phyloP scores from a whole-genome alignment of 2,888 invertebrate species.

The Nomada flava region DNA sequence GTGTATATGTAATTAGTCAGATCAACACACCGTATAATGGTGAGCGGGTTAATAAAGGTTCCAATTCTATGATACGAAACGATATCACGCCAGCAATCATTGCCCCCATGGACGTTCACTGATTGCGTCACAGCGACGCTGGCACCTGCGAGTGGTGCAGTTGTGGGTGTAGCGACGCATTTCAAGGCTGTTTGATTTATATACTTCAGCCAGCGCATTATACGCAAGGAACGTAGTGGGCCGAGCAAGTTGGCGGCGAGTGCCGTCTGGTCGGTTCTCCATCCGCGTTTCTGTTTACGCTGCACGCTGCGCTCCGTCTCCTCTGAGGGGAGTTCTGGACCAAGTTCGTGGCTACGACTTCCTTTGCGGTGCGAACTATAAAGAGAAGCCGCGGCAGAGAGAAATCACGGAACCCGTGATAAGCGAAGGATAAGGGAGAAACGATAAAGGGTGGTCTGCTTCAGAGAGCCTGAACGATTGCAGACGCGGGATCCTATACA shows the following conservation, averaged over 20 bases:
- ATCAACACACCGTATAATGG: too few species aligned
- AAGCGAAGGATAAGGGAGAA: conserved; percentile 29
- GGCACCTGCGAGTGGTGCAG: neutral
- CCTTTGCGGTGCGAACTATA: conserved; percentile 58
- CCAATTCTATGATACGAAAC: too few species aligned
- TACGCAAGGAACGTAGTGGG: conserved; percentile 53
- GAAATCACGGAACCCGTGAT: conserved; percentile 29
- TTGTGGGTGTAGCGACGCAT: neutral
- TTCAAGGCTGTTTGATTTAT: conserved; percentile 66
- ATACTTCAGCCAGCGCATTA: conserved; percentile 53
- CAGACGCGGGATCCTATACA: conserved; percentile 18
- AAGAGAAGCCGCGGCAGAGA: conserved; percentile 36
- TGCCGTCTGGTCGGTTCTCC: conserved; percentile 64
- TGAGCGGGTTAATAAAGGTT: too few species aligned
- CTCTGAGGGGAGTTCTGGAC: conserved; percentile 36
- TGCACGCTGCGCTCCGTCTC: conserved; percentile 42
- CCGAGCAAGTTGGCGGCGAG: conserved; percentile 62
- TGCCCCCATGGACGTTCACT: too few species aligned
- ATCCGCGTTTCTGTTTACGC: conserved; percentile 68
- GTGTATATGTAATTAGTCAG: too few species aligned
- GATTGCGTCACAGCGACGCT: too few species aligned
- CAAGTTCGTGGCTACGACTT: conserved; percentile 64
- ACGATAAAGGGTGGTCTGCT: conserved; percentile 17
- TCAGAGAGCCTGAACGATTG: conserved; percentile 33
- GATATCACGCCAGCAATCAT: too few species aligned